Base-by-base conservation (phyloP, 1,140 invertebrate species). In the Neodiprion fabricii region DNA sequence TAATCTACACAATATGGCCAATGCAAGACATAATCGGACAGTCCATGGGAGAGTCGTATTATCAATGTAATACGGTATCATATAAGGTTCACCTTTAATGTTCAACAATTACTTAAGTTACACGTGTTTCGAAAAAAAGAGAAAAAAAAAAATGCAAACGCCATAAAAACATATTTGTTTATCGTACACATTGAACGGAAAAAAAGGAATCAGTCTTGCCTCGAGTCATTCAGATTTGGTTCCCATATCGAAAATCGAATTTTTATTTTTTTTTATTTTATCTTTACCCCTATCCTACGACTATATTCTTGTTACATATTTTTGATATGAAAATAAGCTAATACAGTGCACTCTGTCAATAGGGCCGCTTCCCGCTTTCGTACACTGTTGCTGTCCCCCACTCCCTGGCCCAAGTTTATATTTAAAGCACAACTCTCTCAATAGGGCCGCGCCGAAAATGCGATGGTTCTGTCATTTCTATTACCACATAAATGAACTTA, bases 291-390 rank as follows among this genome's bases (percentile, higher is more conserved):
- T 61, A 61, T 61, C n/a, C 53, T 61, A 61, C 53, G n/a, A 7
- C n/a, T 61, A 61, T 61, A 61, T 14, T 17, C 53, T 61, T 61
- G 1, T 17, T 14, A 61, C 9, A 61, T 61, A 14, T 40, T 40
- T 12, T 61, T 61, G 53, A 61, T 61, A 61, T 61, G 53, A 61
- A 61, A 61, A 61, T 61, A 61, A 61, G 53, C 53, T 61, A 61
- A 61, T 61, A 61, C 53, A 40, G 28, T 40, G 28, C 28, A 40
- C 28, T 40, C 28, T 40, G 2, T 40, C 28, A 40, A 40, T 40
- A 40, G 28, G 28, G 28, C 28, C 28, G 28, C 28, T 21, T 21
- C 17, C 17, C 17, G 17, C 17, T 21, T 21, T 21, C 17, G 17
- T 21, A 21, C 17, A 21, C 17, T 0, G 17, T 21, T 21, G 17